Conservation (phyloP, 1,140 invertebrate genomes). For the Pemphigus obesinymphae region DNA sequence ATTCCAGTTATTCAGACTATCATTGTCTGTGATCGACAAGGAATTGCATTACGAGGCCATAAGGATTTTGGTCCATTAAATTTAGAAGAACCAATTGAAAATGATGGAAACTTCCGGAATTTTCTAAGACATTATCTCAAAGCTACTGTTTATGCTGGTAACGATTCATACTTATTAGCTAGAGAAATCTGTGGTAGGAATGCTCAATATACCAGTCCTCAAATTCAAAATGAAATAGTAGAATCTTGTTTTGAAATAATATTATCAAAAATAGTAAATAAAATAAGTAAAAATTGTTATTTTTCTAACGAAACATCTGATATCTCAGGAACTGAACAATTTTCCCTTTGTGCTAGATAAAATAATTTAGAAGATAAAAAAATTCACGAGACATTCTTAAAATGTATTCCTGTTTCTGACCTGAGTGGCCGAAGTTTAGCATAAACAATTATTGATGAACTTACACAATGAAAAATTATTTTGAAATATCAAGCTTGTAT, state of each 20-base stretch:
- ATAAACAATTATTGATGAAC: background rate
- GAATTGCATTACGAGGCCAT: background rate
- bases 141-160: background rate
- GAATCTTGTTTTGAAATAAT: background rate
- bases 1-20: background rate
- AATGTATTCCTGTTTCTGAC: no score
- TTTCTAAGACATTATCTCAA: background rate
- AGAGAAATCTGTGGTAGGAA: background rate
- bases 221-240: background rate
- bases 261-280: background rate
- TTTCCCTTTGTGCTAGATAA: background rate
- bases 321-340: no score
- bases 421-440: no score
- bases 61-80: constrained; percentile 1
- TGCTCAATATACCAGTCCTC: background rate
- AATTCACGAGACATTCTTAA: background rate
- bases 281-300: background rate
- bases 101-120: background rate
- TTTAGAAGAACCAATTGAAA: constrained; percentile 3
- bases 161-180: background rate
- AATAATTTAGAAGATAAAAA: background rate
- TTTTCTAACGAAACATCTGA: no score
- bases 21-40: background rate
- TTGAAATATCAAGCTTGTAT: background rate
- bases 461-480: background rate